Conservation (phyloP, 2,113 vertebrate species). For the Phyllopteryx taeniolatus region DNA sequence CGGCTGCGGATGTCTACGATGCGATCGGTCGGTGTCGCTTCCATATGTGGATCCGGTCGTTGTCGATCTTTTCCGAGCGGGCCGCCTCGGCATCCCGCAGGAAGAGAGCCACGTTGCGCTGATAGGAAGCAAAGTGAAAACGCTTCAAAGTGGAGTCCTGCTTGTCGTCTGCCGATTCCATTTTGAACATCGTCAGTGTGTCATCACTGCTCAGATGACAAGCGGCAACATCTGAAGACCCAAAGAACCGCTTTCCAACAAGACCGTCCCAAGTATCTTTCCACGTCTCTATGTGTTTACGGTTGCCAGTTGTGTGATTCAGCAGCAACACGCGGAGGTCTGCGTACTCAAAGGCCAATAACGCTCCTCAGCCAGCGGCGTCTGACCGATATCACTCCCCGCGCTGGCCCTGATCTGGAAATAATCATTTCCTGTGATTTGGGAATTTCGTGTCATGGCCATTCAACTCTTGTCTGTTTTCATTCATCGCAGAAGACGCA, state of each 20-base stretch:
- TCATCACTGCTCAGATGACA: slow-evolving; percentile 59
- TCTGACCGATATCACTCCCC: slow-evolving; percentile 43
- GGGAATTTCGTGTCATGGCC: slow-evolving; percentile 48
- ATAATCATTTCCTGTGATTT: slow-evolving; percentile 51
- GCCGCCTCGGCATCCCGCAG: neutral
- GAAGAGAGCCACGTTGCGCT: neutral
- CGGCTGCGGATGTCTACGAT: neutral
- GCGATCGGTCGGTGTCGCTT: neutral
- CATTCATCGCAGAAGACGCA: slow-evolving; percentile 34
- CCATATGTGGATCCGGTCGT: neutral
- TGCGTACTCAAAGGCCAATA: slow-evolving; percentile 45
- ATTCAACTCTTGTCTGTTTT: slow-evolving; percentile 39
- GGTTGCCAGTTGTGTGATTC: slow-evolving; percentile 22
- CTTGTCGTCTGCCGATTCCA: slow-evolving; percentile 18
- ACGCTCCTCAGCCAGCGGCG: slow-evolving; percentile 35
- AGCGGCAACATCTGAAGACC: slow-evolving; percentile 44
- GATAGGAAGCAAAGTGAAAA: neutral
- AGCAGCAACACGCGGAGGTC: slow-evolving; percentile 56
- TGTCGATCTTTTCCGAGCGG: neutral
- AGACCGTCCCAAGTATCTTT: too few species aligned
- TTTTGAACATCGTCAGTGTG: slow-evolving; percentile 22
- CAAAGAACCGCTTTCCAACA: neutral
- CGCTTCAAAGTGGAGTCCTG: neutral
- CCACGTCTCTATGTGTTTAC: too few species aligned
- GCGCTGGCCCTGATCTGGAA: slow-evolving; percentile 52